These are phyloP conservation scores for Murina feae DNA, from an alignment of 2,113 vertebrate genomes.

Conservation along the genomic window DNA sequence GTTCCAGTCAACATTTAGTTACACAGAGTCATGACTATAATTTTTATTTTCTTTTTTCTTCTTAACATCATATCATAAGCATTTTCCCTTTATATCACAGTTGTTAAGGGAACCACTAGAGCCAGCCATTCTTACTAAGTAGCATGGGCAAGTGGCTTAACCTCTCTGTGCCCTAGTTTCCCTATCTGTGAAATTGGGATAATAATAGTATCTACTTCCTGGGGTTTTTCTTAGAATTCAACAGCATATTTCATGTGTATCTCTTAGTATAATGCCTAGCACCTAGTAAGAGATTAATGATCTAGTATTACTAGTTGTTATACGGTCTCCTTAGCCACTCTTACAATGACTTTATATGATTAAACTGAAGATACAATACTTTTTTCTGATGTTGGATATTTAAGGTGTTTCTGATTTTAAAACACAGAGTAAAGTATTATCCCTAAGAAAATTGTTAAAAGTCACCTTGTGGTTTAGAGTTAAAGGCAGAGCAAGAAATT, in stretches of 20 bases:
- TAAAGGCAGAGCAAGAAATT: not conserved
- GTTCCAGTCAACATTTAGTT: not conserved
- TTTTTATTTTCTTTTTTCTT: constrained; percentile 18
- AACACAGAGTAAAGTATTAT: constrained; percentile 30
- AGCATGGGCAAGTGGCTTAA: not conserved
- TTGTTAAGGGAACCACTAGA: not conserved
- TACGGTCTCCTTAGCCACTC: not conserved
- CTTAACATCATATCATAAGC: not conserved
- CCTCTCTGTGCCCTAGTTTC: constrained; percentile 7
- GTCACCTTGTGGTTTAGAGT: constrained; percentile 27
- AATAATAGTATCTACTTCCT: not conserved
- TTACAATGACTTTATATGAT: not conserved
- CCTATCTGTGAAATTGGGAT: not conserved
- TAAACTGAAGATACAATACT: constrained; percentile 2
- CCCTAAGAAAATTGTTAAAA: constrained; percentile 12
- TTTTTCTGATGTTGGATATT: not conserved
- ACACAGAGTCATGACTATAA: not conserved
- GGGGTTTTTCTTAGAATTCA: not conserved
- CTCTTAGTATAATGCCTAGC: not conserved
- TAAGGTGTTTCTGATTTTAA: constrained; percentile 33
- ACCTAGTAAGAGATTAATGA: not conserved
- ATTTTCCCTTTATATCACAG: not conserved
- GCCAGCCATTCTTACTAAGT: constrained; percentile 12
- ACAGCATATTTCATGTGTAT: not conserved
- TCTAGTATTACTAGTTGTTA: not conserved